A percentile compares a stretch with the other conserved stretches of the same genome.
phyloP scores from a whole-genome alignment of 1,140 invertebrate genomes.

The Ladona fulva region DNA sequence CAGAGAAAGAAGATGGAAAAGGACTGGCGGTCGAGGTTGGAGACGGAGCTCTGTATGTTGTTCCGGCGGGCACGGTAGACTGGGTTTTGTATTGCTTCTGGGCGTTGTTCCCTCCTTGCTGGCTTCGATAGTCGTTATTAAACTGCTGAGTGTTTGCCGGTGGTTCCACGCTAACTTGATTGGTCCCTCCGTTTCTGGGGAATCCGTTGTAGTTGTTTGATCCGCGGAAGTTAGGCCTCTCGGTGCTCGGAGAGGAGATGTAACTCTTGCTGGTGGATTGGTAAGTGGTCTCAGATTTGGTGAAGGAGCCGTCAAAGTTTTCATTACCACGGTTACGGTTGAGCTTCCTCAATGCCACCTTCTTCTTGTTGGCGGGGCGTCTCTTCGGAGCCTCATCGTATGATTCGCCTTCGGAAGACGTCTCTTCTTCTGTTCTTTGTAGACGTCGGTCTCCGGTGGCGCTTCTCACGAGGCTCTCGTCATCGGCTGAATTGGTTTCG shows the following conservation, averaged over 20 bases:
- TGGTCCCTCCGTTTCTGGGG: not conserved
- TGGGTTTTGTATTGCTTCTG: not conserved
- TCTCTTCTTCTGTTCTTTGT: constrained; percentile 30
- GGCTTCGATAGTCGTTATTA: not conserved
- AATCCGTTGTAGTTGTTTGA: not conserved
- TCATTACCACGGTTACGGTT: constrained; percentile 34
- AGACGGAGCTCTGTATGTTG: not conserved
- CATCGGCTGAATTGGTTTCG: constrained; percentile 47
- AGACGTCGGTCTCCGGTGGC: constrained; percentile 55
- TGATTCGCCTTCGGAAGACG: constrained; percentile 21
- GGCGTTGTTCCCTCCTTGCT: not conserved
- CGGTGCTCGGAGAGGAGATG: not conserved
- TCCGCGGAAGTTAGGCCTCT: not conserved
- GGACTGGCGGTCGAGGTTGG: constrained; percentile 34
- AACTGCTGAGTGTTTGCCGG: not conserved
- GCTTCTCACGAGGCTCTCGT: constrained; percentile 61
- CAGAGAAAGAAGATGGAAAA: constrained; percentile 33
- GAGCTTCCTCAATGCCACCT: constrained; percentile 26
- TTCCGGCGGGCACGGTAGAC: not conserved
- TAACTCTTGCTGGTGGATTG: constrained; percentile 32
- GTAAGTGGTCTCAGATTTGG: constrained; percentile 29
- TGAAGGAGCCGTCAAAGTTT: constrained; percentile 30
- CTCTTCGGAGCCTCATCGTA: not conserved
- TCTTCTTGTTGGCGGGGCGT: constrained; percentile 6
- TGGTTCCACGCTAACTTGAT: not conserved